Percentiles rank a stretch among this genome's conserved stretches.
phyloP scores from a whole-genome alignment of 2,888 invertebrate species.

The Limnephilus auricula region DNA sequence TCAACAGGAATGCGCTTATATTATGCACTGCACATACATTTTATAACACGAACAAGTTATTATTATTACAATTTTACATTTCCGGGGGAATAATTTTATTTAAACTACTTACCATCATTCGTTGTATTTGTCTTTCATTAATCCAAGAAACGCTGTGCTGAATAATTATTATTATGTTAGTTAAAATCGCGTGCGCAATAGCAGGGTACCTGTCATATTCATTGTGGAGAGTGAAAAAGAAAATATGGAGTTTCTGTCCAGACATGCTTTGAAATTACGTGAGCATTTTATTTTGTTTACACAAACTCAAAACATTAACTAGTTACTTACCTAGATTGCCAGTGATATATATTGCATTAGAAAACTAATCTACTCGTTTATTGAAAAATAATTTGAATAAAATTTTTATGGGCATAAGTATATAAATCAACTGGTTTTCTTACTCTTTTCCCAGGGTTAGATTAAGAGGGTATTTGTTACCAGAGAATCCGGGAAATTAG shows the following conservation, averaged over 20 bases:
- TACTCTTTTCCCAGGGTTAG: too few species aligned
- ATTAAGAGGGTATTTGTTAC: too few species aligned
- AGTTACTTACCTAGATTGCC: neutral
- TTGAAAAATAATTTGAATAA: too few species aligned
- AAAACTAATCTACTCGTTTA: too few species aligned
- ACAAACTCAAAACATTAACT: neutral
- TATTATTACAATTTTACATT: neutral
- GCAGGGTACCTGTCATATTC: neutral
- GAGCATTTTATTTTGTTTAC: neutral
- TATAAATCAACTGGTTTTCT: too few species aligned
- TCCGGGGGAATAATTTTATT: neutral
- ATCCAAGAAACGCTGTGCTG: neutral
- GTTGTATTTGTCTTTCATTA: constrained; percentile 15
- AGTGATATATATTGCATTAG: neutral
- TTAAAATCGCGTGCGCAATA: neutral
- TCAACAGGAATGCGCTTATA: neutral
- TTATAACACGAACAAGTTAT: neutral
- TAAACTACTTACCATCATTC: neutral
- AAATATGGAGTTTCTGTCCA: neutral
- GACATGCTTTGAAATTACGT: neutral
- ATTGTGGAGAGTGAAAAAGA: neutral
- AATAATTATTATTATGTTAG: neutral
- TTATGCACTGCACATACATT: neutral
- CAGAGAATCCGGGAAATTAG: too few species aligned
- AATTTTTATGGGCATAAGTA: too few species aligned